Percentiles rank a stretch among this genome's conserved stretches.
Evolutionary conservation across 2,888 invertebrate species (phyloP).

Genomic region (Spodoptera littoralis): DNA sequence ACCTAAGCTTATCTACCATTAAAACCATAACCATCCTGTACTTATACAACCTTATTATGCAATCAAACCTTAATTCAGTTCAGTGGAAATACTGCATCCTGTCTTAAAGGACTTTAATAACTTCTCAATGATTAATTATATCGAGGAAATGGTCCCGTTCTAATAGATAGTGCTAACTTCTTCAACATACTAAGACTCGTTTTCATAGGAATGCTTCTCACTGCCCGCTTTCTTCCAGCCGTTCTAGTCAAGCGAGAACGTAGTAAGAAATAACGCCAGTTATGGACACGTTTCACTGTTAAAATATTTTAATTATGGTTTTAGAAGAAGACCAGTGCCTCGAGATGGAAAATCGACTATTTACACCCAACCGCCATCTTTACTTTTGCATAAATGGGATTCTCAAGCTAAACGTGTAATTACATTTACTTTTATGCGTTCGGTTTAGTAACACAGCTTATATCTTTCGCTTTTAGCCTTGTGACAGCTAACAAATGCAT

Average conservation of each 20-base stretch:
- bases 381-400: not conserved
- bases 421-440: no score
- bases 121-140: conserved; percentile 29
- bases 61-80: conserved; percentile 1
- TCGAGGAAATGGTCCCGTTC: conserved; percentile 47
- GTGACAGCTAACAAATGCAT: no score
- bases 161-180: conserved; percentile 39
- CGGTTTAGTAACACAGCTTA: no score
- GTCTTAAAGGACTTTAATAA: conserved; percentile 20
- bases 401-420: no score
- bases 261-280: conserved; percentile 44
- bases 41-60: not conserved
- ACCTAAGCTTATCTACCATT: no score
- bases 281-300: conserved; percentile 56
- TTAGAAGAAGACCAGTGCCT: conserved; percentile 6
- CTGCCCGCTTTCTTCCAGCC: conserved; percentile 58
- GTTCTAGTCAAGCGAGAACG: conserved; percentile 53
- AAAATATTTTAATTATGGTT: conserved; percentile 38
- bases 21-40: not conserved
- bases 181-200: conserved; percentile 44
- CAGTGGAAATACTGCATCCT: conserved; percentile 23
- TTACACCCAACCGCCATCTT: conserved; percentile 8
- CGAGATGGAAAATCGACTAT: conserved; percentile 12
- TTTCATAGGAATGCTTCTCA: conserved; percentile 62
- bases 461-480: no score